Evolutionary conservation across 2,888 invertebrate genomes (phyloP), one percentile per base, ranked within the genome.

Genomic region (Dicyrtomina minuta): DNA sequence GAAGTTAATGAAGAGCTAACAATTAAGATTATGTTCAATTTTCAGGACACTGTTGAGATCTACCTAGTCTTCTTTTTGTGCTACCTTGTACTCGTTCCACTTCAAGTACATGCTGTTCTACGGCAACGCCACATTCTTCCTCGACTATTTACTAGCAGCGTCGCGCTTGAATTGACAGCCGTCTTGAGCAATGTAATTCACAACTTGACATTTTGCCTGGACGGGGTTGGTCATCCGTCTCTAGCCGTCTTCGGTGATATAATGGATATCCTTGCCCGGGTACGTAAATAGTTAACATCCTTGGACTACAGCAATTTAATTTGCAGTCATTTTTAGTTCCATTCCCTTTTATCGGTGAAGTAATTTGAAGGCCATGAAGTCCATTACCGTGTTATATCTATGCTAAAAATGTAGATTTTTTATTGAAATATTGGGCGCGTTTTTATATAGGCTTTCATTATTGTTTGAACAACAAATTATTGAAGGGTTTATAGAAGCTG

Each of bases 91-190:
- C 84, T 96, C 66, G 86, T 95, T 74, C 93, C 94, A 27, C 86
- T 96, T 77, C 96, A 96, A 84, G 86, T 94, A 13, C 95, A 95
- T 83, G 96, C 95, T 41, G 92, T 92, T 70, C 86, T 90, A 77
- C 88, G 89, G 75, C 96, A 96, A 82, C 89, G 89, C 80, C 96
- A 96, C 84, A 91, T 93, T 44, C 91, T 96, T 3, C 96, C 96
- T 6, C 89, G 90, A 80, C 84, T 96, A 44, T 93, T 96, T 80
- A 95, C 95, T 27, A 89, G 89, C 71, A 93, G 94, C 81, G 86
- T 96, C 69, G 83, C 91, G 22, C 84, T 94, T 77, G 95, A 96
- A 82, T 90, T 93, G 80, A 82, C 92, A 64, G 94, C 94, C 26
- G 85, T 96, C 64, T 88, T 90, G 76, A 87, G 95, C 77, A 95